Conservation (phyloP, 2,113 vertebrate species). For the Heterocephalus glaber region DNA sequence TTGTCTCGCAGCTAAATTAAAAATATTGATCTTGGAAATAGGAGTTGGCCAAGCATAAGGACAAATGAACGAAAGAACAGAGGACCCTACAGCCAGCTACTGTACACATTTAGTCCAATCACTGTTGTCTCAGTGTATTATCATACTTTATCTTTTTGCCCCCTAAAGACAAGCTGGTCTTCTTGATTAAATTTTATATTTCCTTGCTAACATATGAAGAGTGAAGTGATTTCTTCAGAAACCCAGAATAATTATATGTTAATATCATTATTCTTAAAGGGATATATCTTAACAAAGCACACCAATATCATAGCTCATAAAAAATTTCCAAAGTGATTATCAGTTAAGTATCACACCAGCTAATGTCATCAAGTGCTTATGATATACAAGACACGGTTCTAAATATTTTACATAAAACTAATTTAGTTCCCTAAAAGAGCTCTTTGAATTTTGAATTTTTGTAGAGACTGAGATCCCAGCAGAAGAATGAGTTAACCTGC, state of each 20-base stretch:
- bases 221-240: neutral
- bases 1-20: neutral
- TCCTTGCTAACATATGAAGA: constrained; percentile 16
- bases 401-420: neutral
- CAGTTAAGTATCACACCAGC: neutral
- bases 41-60: neutral
- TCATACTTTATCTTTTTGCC: neutral
- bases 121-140: neutral
- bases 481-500: neutral
- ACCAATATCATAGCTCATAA: neutral
- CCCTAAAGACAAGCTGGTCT: neutral
- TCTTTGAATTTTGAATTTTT: neutral
- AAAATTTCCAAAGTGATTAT: neutral
- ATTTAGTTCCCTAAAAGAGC: neutral
- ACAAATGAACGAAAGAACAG: neutral
- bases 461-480: neutral
- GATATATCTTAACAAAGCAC: neutral
- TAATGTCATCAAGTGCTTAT: neutral
- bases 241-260: neutral
- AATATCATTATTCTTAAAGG: neutral
- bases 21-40: neutral
- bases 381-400: neutral
- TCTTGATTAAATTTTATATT: neutral
- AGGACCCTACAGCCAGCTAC: neutral
- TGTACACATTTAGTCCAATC: neutral